These are phyloP conservation scores for Lamellibrachia columna DNA, from an alignment of 2,888 invertebrate species.

Conservation along the genomic window DNA sequence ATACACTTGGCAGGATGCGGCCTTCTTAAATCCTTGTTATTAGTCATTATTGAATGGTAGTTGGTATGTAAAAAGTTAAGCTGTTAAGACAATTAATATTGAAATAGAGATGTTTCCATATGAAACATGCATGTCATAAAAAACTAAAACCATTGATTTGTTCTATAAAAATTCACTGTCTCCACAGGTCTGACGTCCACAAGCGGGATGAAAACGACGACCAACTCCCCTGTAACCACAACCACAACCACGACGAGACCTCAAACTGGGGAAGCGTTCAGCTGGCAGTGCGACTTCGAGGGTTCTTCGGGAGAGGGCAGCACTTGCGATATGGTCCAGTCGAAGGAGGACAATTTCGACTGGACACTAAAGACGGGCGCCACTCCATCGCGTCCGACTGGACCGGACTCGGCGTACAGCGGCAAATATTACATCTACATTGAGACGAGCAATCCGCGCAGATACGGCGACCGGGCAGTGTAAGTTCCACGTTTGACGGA, in stretches of 20 bases:
- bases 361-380: constrained; percentile 25
- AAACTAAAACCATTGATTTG: background rate
- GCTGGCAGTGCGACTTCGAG: background rate
- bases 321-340: constrained; percentile 1
- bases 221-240: background rate
- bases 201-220: background rate
- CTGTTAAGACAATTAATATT: background rate
- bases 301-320: background rate
- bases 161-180: background rate
- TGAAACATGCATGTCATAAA: background rate
- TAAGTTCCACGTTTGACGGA: constrained; percentile 20
- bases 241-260: background rate
- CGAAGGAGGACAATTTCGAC: constrained; percentile 28
- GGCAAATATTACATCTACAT: constrained; percentile 33
- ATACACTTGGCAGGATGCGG: too few relatives aligned
- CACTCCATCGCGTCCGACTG: constrained; percentile 27
- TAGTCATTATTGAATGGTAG: too few relatives aligned
- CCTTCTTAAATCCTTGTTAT: too few relatives aligned
- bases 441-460: constrained; percentile 30
- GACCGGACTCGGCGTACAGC: constrained; percentile 23
- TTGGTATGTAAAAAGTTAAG: too few relatives aligned
- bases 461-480: constrained; percentile 27
- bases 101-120: background rate
- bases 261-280: background rate
- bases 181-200: background rate